Base-by-base conservation (phyloP, 1,140 invertebrate genomes). In the Penaeus japonicus region DNA sequence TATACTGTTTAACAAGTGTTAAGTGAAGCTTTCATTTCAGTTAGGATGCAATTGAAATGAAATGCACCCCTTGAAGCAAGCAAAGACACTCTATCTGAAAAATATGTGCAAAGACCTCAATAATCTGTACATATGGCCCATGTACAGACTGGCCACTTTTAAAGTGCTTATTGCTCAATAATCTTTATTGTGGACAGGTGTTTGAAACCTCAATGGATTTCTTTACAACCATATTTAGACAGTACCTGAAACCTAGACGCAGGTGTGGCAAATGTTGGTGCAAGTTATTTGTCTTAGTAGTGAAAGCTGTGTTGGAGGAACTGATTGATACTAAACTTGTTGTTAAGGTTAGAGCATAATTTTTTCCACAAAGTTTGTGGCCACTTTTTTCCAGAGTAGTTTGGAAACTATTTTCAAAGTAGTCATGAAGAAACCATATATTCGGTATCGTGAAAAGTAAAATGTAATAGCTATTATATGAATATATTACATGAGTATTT, bases 231-330 rank as follows among this genome's bases (percentile, higher is more conserved):
- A 83, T 83, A 88, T 84, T 73, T 88, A 88, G 80, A 83, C 18
- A 62, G 87, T 88, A 88, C 87, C 87, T 88, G 87, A 88, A 82
- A 84, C 73, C 79, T 83, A 82, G 79, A 62, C 78, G 47, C 78
- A 88, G 85, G 77, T 75, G 70, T 83, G 70, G 53, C n/a, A 24
- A 53, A 32, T 82, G 79, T 53, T 88, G 65, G 70, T 88, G 70
- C 80, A 83, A 88, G 70, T 75, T 39, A 27, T 22, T 5, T n/a
- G 57, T 70, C 15, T 62, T 88, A 47, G 18, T 83, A 22, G 80
- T 83, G 15, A 82, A 27, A 65, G n/a, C 65, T 55, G 53, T 47
- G 86, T 54, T 81, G 86, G 65, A 83, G 65, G 62, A 55, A 27
- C 57, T 62, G 55, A 32, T 55, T n/a, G 57, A 17, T 4, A 18